These are phyloP conservation scores for Rhizoglyphus robini DNA, from an alignment of 1,140 invertebrate genomes.

Conservation along the genomic window DNA sequence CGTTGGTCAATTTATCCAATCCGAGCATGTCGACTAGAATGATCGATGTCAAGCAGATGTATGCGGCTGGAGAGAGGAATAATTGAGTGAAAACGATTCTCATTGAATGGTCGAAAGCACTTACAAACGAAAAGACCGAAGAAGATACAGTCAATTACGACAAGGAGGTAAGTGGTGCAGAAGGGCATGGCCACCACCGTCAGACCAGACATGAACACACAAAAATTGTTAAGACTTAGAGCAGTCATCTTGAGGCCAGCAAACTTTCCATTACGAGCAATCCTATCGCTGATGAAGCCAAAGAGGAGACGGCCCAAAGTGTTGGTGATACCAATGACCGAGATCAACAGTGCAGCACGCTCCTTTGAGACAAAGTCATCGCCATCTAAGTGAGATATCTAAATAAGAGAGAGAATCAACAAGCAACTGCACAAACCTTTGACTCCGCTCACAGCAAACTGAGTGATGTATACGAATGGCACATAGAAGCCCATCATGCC, in stretches of 20 bases:
- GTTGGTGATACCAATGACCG: conserved; percentile 50
- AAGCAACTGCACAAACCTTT: not conserved
- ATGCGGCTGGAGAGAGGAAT: conserved; percentile 58
- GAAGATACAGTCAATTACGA: conserved; percentile 67
- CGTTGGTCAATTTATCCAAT: conserved; percentile 85
- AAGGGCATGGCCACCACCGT: conserved; percentile 70
- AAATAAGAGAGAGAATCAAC: not conserved
- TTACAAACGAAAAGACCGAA: conserved; percentile 92
- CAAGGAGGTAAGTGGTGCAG: conserved; percentile 56
- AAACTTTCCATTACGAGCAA: conserved; percentile 14
- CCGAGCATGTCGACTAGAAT: conserved; percentile 90
- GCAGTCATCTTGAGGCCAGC: conserved; percentile 53
- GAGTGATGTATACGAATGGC: conserved; percentile 78
- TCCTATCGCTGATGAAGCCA: conserved; percentile 40
- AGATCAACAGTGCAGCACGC: conserved; percentile 70
- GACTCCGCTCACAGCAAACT: conserved; percentile 52
- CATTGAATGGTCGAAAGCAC: conserved; percentile 36
- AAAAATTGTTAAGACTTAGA: conserved; percentile 82
- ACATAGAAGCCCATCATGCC: conserved; percentile 87
- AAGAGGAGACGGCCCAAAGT: conserved; percentile 42
- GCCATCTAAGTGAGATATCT: conserved; percentile 3
- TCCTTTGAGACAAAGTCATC: conserved; percentile 31
- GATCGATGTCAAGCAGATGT: conserved; percentile 93
- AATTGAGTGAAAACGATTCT: conserved; percentile 1
- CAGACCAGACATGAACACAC: conserved; percentile 73